These are phyloP conservation scores for Lepidochitona cinerea DNA, from an alignment of 2,888 invertebrate species.

Conservation along the genomic window DNA sequence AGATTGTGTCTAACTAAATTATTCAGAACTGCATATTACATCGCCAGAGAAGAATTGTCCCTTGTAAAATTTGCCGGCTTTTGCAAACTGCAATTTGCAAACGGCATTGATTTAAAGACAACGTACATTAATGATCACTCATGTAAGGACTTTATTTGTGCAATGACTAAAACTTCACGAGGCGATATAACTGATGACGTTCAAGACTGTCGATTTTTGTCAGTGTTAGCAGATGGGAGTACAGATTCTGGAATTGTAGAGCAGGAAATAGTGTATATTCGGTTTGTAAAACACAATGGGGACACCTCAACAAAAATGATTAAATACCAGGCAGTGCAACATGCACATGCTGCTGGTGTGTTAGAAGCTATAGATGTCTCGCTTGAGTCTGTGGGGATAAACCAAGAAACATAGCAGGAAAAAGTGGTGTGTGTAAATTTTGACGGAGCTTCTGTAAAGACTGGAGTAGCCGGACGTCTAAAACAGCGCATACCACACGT, in stretches of 20 bases:
- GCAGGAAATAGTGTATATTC: background rate
- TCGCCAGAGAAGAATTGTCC: background rate
- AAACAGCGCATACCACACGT: background rate
- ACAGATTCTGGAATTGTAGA: background rate
- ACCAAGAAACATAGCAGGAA: background rate
- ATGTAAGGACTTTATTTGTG: background rate
- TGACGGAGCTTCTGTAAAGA: background rate
- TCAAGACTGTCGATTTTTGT: background rate
- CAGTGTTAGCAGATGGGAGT: background rate
- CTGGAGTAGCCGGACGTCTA: background rate
- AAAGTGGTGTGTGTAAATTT: background rate
- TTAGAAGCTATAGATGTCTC: background rate
- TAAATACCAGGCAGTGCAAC: background rate
- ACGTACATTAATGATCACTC: background rate
- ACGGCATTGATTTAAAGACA: background rate
- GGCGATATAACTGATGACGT: background rate
- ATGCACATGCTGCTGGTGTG: slow-evolving; percentile 2
- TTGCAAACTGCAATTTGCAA: background rate
- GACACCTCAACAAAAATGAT: background rate
- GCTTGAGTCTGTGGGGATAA: background rate
- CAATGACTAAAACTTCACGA: background rate
- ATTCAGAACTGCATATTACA: slow-evolving; percentile 1
- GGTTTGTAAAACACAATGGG: background rate
- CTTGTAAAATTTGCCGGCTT: background rate
- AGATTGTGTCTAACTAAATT: background rate